Base-by-base conservation (phyloP, 2,797 vertebrate species). In the Enteromius mattozi region DNA sequence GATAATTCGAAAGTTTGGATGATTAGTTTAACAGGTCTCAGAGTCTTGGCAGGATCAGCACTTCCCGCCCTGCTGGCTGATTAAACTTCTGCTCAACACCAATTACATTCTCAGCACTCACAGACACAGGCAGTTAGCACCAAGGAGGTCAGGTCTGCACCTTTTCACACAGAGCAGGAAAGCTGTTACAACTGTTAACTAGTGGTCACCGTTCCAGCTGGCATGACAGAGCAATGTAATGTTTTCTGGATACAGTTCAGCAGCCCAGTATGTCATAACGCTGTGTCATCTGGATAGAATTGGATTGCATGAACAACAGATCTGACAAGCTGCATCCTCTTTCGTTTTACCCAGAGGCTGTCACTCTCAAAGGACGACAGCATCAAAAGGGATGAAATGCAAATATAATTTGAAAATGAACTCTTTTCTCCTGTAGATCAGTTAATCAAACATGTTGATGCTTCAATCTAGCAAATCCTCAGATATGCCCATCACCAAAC, bases 1-100 rank as follows among this genome's bases (percentile, higher is more conserved):
- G 59, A 65, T 37, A 2, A 54, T 40, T 42, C 12, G 63, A 84
- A 70, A 78, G 51, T 70, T 71, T 78, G 66, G 37, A 35, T 70
- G 21, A 78, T 78, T 76, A 59, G 82, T 71, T 78, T 47, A 61
- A 70, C 66, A 61, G 27, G 66, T 84, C 30, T 84, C 40, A 56
- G 54, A 84, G 56, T 84, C 76, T 79, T 83, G 76, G 54, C 68
- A 71, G 76, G 13, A 72, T 79, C 74, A 33, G 74, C 1, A 21
- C 47, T 69, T 83, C 49, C 35, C 4, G n/a, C 35, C 49, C 37
- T 27, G 30, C 68, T 49, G 75, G 76, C 83, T 65, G 83, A 84
- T 72, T 84, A 79, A 79, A 79, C 76, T 51, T 78, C 66, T 78
- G 76, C 76, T 84, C 68, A 72, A 47, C 51, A 84, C 65, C 75